A percentile compares a stretch with the other conserved stretches of the same genome.
phyloP scores from a whole-genome alignment of 2,888 invertebrate genomes.

The Melitaea athalia region DNA sequence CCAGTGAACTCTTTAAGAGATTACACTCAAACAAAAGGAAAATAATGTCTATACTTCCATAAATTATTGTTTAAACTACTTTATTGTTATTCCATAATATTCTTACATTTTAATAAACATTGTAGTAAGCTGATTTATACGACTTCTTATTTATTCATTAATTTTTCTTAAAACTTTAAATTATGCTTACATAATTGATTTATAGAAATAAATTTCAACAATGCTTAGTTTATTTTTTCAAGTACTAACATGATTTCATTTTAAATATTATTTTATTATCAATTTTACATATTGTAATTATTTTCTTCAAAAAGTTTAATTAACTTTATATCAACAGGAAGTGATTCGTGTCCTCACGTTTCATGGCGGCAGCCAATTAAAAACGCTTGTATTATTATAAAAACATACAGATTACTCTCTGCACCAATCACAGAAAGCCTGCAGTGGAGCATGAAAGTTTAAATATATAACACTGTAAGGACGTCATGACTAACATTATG shows the following conservation, averaged over 20 bases:
- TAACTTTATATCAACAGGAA: conserved; percentile 47
- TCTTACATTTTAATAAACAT: no score
- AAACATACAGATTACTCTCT: conserved; percentile 65
- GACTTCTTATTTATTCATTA: no score
- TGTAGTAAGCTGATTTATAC: no score
- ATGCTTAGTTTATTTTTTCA: no score
- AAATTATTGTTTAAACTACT: background rate
- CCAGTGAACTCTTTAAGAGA: conserved; percentile 55
- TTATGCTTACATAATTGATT: no score
- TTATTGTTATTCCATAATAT: background rate
- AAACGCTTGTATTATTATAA: conserved; percentile 53
- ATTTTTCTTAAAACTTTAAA: no score
- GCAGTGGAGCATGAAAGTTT: conserved; percentile 71
- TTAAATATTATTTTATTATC: background rate
- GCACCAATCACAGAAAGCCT: conserved; percentile 64
- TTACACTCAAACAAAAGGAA: conserved; percentile 45
- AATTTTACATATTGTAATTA: background rate
- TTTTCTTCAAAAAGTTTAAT: conserved; percentile 12
- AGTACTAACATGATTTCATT: background rate
- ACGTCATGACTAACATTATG: conserved; percentile 40
- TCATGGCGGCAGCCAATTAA: conserved; percentile 73
- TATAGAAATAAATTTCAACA: no score
- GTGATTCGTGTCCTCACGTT: conserved; percentile 75
- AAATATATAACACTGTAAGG: conserved; percentile 56
- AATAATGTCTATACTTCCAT: background rate